Conservation (phyloP, 1,140 invertebrate species). For the Spodoptera frugiperda region DNA sequence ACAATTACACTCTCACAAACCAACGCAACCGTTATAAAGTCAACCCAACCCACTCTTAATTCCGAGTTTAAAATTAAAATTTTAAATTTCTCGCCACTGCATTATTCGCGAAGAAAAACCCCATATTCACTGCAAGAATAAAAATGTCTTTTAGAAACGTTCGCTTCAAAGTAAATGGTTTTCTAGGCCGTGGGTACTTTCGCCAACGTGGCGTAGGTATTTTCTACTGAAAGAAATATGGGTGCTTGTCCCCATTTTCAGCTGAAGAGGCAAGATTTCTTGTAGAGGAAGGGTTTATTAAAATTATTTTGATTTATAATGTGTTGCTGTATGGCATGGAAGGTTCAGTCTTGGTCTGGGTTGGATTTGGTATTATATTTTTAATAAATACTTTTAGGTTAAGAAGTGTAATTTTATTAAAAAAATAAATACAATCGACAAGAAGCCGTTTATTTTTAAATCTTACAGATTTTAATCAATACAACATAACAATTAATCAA, state of each 20-base stretch:
- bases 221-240: conserved; percentile 30
- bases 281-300: neutral
- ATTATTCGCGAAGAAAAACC: conserved; percentile 25
- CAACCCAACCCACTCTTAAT: neutral
- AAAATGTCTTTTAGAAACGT: conserved; percentile 23
- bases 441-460: too few species aligned
- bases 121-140: conserved; percentile 29
- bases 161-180: conserved; percentile 33
- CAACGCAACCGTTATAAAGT: neutral
- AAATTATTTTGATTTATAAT: conserved; percentile 15
- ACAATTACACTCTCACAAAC: neutral
- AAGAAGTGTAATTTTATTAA: too few species aligned
- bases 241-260: conserved; percentile 23
- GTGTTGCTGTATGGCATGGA: neutral
- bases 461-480: too few species aligned
- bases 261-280: neutral
- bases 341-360: neutral
- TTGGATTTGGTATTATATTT: too few species aligned
- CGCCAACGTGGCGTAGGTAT: conserved; percentile 7
- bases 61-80: conserved; percentile 28
- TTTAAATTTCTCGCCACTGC: conserved; percentile 20
- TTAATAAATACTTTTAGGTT: too few species aligned
- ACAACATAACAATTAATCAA: too few species aligned
- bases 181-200: conserved; percentile 30
- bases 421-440: too few species aligned